These are phyloP conservation scores for Contarinia nasturtii DNA, from an alignment of 1,140 invertebrate genomes.

Conservation along the genomic window DNA sequence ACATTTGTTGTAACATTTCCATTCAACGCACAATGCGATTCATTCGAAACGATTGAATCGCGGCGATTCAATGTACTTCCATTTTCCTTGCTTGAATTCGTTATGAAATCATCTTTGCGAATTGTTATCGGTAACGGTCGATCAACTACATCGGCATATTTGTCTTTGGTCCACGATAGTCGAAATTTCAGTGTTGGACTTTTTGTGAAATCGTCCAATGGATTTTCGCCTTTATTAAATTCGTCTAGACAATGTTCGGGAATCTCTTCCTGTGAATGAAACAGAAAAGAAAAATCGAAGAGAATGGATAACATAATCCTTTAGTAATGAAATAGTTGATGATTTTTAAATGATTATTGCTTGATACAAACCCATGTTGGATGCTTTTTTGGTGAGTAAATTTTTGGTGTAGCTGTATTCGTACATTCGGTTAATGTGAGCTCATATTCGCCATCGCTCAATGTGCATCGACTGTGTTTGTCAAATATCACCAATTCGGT, in stretches of 20 bases:
- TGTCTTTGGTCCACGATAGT: conserved; percentile 60
- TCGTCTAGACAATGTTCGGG: conserved; percentile 38
- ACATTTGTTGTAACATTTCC: neutral
- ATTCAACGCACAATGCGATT: neutral
- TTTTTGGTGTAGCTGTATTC: conserved; percentile 23
- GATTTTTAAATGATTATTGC: too few relatives aligned
- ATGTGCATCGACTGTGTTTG: conserved; percentile 65
- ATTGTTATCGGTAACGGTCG: conserved; percentile 21
- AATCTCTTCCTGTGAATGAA: too few relatives aligned
- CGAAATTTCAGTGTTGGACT: conserved; percentile 67
- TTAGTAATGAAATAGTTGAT: too few relatives aligned
- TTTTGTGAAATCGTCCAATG: conserved; percentile 53
- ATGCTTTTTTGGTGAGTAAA: conserved; percentile 37
- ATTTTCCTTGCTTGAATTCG: conserved; percentile 2
- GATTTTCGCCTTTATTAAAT: conserved; percentile 17
- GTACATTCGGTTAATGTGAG: conserved; percentile 57
- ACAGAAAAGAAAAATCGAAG: too few relatives aligned
- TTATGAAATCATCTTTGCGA: conserved; percentile 7
- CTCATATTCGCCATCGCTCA: conserved; percentile 81
- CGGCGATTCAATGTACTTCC: neutral
- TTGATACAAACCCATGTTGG: too few relatives aligned
- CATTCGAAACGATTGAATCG: conserved; percentile 9
- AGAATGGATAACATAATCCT: too few relatives aligned
- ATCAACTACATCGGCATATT: conserved; percentile 47
- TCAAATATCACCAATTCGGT: conserved; percentile 81